These are phyloP conservation scores for Nasonia longicornis DNA, from an alignment of 1,140 invertebrate species.

Conservation along the genomic window DNA sequence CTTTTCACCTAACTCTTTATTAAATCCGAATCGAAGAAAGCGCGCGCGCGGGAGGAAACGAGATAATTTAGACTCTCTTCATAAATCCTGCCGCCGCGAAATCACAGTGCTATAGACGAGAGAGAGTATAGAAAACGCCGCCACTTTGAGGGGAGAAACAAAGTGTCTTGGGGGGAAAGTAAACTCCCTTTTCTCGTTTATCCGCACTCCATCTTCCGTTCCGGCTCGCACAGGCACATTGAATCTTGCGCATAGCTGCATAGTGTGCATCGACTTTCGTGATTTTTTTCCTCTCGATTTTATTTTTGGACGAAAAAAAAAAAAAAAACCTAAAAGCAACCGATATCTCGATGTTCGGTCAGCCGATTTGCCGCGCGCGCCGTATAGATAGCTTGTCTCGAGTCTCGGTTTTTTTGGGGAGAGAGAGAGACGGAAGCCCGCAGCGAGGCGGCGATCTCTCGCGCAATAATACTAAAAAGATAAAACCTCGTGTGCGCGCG, in stretches of 20 bases:
- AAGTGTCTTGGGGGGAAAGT: constrained; percentile 40
- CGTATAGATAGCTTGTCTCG: neutral
- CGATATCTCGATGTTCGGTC: constrained; percentile 7
- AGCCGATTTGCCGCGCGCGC: neutral
- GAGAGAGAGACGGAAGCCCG: constrained; percentile 34
- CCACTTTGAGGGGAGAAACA: constrained; percentile 28
- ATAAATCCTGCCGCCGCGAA: constrained; percentile 35
- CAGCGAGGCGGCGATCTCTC: constrained; percentile 53
- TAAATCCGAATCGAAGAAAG: neutral
- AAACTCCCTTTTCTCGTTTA: constrained; percentile 37
- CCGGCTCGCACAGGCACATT: neutral
- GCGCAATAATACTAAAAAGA: constrained; percentile 70
- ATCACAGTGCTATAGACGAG: neutral
- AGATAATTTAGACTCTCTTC: constrained; percentile 45
- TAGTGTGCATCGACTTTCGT: neutral
- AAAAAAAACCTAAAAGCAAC: too few species aligned
- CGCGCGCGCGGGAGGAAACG: constrained; percentile 22
- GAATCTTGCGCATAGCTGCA: neutral
- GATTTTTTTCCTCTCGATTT: neutral
- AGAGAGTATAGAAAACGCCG: constrained; percentile 1
- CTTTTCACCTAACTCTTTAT: neutral
- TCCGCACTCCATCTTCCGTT: constrained; percentile 34
- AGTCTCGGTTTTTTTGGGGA: constrained; percentile 22
- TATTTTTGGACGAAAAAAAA: neutral
- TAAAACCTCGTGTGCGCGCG: constrained; percentile 57